phyloP scores from a whole-genome alignment of 2,888 invertebrate genomes.

The Andrena chrysosceles region DNA sequence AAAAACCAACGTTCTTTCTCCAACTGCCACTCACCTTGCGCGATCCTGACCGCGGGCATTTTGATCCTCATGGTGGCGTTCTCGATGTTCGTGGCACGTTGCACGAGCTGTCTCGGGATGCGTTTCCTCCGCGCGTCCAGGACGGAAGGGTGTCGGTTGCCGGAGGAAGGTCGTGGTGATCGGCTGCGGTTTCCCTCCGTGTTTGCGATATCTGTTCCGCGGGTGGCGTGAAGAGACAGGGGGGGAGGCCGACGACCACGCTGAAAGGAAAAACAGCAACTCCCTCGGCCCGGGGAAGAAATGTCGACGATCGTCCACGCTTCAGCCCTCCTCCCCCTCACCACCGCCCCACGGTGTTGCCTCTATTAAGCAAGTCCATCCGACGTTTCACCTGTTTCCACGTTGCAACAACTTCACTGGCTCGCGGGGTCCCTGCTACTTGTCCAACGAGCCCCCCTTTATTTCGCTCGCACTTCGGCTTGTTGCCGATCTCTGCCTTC shows the following conservation, averaged over 20 bases:
- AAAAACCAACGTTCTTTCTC: background rate
- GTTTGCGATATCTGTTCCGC: constrained; percentile 20
- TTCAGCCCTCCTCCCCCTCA: constrained; percentile 72
- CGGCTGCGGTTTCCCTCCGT: background rate
- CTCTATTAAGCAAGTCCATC: constrained; percentile 61
- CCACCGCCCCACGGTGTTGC: constrained; percentile 58
- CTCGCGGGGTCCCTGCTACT: constrained; percentile 2
- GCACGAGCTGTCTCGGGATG: constrained; percentile 58
- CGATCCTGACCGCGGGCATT: constrained; percentile 98
- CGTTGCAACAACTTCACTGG: constrained; percentile 42
- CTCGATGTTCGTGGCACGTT: constrained; percentile 63
- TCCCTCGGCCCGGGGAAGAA: constrained; percentile 31
- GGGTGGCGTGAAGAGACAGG: constrained; percentile 58
- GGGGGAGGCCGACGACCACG: constrained; percentile 63
- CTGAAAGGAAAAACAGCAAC: constrained; percentile 39
- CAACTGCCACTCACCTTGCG: constrained; percentile 92
- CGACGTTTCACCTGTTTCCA: constrained; percentile 58
- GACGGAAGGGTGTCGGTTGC: constrained; percentile 53
- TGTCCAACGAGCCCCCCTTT: background rate
- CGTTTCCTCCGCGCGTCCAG: constrained; percentile 51
- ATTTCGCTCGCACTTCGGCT: background rate
- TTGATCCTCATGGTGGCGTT: constrained; percentile 96
- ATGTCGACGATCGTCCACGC: constrained; percentile 52
- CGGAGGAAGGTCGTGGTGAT: background rate
- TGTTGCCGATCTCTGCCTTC: constrained; percentile 41